Conservation (phyloP, 2,888 invertebrate genomes). For the Apamea sordens region DNA sequence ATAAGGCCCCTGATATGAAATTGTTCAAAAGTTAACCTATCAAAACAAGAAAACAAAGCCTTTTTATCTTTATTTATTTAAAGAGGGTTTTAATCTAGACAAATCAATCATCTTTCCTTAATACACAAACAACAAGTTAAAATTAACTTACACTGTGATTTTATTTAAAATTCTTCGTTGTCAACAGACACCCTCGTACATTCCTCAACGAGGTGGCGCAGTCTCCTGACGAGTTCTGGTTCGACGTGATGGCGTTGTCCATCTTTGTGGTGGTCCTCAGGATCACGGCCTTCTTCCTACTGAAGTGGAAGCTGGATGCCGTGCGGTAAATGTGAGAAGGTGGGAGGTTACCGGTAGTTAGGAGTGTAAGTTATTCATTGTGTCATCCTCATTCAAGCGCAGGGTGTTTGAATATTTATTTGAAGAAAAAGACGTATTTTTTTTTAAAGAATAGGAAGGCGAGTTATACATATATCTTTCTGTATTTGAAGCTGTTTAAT, state of each 20-base stretch:
- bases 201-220: slow-evolving; percentile 96
- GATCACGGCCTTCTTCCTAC: slow-evolving; percentile 92
- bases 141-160: neutral
- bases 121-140: neutral
- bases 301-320: slow-evolving; percentile 94
- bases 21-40: neutral
- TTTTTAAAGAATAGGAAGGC: neutral
- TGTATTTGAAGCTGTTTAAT: neutral
- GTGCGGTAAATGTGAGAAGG: slow-evolving; percentile 87
- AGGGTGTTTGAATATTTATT: neutral
- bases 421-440: neutral
- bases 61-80: neutral
- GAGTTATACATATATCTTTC: neutral
- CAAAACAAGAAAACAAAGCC: neutral
- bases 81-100: neutral
- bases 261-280: slow-evolving; percentile 92
- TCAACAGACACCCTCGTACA: slow-evolving; percentile 92
- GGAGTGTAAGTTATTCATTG: slow-evolving; percentile 30
- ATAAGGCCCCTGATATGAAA: neutral
- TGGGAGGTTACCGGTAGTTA: neutral
- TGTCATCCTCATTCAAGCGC: neutral
- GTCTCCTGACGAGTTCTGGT: slow-evolving; percentile 95
- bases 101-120: neutral
- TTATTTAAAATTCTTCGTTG: neutral
- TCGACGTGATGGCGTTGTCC: slow-evolving; percentile 94